phyloP scores from a whole-genome alignment of 2,113 vertebrate species.

The Lucifuga dentata region DNA sequence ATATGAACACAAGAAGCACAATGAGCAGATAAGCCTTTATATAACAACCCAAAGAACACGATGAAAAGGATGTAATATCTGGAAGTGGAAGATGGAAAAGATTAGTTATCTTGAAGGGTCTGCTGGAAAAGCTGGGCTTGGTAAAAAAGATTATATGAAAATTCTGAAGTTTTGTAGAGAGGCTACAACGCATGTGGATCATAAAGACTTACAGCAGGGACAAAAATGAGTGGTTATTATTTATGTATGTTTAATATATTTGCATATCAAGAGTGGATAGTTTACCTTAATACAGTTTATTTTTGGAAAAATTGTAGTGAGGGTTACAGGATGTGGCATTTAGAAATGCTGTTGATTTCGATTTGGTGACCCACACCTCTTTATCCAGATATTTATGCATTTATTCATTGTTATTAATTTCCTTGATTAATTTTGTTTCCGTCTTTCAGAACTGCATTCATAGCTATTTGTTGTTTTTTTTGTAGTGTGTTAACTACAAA shows the following conservation, averaged over 20 bases:
- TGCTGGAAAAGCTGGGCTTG: constrained; percentile 40
- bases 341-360: no score
- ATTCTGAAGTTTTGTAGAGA: constrained; percentile 16
- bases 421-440: no score
- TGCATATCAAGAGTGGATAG: not conserved
- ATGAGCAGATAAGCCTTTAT: constrained; percentile 36
- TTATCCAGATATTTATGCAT: not conserved
- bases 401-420: not conserved
- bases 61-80: constrained; percentile 60
- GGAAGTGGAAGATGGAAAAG: constrained; percentile 56
- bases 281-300: no score
- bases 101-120: constrained; percentile 68
- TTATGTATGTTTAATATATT: not conserved
- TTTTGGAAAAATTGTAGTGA: no score
- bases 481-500: not conserved
- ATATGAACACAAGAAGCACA: constrained; percentile 10
- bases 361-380: no score
- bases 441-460: no score
- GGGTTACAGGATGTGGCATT: no score
- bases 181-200: constrained; percentile 34
- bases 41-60: constrained; percentile 47
- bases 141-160: constrained; percentile 57
- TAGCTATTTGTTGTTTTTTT: no score
- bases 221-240: not conserved
- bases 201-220: constrained; percentile 12